These are phyloP conservation scores for Euura saliciscinereae DNA, from an alignment of 1,140 invertebrate genomes.

Conservation along the genomic window DNA sequence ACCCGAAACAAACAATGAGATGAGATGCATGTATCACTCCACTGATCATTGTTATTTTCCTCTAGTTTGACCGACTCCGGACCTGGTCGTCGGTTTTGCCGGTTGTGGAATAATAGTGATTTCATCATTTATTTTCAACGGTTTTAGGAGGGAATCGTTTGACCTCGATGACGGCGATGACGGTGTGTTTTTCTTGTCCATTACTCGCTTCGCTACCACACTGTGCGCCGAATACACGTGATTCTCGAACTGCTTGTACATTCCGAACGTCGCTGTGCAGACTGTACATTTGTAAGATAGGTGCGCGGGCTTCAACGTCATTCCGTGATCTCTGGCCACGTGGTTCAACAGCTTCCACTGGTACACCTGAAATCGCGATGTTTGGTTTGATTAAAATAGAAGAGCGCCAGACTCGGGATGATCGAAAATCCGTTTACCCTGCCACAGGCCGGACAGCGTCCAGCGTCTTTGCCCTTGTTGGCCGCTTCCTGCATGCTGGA, in stretches of 20 bases:
- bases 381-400: not conserved
- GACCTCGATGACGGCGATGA: conserved; percentile 60
- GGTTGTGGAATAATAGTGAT: conserved; percentile 92
- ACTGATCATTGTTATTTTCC: conserved; percentile 57
- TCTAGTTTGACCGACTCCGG: conserved; percentile 42
- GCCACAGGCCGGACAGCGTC: conserved; percentile 91
- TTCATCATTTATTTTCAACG: conserved; percentile 90
- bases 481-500: conserved; percentile 95
- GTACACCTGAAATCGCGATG: conserved; percentile 71
- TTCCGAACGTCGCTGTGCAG: conserved; percentile 91
- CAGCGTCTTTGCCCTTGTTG: conserved; percentile 92
- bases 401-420: not conserved
- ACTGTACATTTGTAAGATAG: conserved; percentile 94
- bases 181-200: conserved; percentile 74
- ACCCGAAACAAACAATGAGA: conserved; percentile 30
- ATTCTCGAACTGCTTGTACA: conserved; percentile 94
- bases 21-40: conserved; percentile 46
- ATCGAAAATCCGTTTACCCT: conserved; percentile 65
- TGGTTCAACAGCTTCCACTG: conserved; percentile 92
- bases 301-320: conserved; percentile 90
- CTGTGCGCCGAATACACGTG: conserved; percentile 93
- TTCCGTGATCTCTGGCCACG: conserved; percentile 87
- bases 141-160: conserved; percentile 76
- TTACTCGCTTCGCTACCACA: conserved; percentile 79
- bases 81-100: conserved; percentile 61